Conservation (phyloP, 2,797 vertebrate species). For the Xenops minutus region DNA sequence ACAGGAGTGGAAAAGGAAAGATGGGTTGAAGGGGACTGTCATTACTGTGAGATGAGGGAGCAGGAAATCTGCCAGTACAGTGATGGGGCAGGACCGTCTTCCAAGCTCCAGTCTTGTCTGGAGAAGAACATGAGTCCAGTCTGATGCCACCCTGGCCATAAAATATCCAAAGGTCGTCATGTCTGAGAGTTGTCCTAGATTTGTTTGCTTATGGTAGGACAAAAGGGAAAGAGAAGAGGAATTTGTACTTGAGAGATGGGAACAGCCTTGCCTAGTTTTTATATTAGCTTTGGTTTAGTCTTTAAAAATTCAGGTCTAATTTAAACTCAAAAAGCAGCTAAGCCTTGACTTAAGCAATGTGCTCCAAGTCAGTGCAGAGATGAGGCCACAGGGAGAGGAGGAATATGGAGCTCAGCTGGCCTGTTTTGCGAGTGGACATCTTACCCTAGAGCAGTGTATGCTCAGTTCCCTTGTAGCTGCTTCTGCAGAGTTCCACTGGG, state of each 20-base stretch:
- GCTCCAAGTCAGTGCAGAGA: neutral
- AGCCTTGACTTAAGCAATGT: neutral
- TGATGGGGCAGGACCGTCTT: neutral
- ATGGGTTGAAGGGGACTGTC: neutral
- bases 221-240: neutral
- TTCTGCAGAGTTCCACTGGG: neutral
- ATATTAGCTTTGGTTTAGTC: neutral
- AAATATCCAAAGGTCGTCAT: neutral
- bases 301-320: neutral
- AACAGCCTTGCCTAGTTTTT: neutral
- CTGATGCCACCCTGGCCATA: neutral
- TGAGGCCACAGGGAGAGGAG: neutral
- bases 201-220: neutral
- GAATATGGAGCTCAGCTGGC: neutral
- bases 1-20: neutral
- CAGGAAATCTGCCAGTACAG: neutral
- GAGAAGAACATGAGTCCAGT: neutral
- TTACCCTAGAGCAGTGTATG: neutral
- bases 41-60: neutral
- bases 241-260: neutral
- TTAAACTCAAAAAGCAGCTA: neutral
- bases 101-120: neutral
- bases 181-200: neutral
- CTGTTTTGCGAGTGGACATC: accelerated
- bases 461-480: neutral